Base-by-base conservation (phyloP, 2,888 invertebrate species). In the Synanthedon formicaeformis region DNA sequence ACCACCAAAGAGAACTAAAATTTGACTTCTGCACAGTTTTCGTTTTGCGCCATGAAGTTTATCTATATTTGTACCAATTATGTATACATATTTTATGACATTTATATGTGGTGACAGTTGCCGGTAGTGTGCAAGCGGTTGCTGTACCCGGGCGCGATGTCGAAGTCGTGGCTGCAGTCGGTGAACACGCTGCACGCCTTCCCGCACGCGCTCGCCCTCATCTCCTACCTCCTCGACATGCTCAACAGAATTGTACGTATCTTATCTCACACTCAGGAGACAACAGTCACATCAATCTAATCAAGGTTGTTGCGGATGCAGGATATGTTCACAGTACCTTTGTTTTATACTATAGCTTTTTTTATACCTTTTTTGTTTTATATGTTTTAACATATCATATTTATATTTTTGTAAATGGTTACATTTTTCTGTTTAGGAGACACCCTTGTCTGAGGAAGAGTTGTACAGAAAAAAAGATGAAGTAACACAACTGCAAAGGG, bases 131-230 rank as follows among this genome's bases (percentile, higher is more conserved):
- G 81, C 4, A 89, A 88, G 58, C 82, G 87, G 2, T 69, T 90
- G 13, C 78, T 88, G 60, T 90, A 90, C 75, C 89, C 90, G 1
- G 90, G 89, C 6, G 56, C 75, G 0, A 76, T 90, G 12, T 82
- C 88, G 59, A 90, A 90, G 73, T 89, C 90, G 0, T 90, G 90
- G 90, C 70, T 90, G 61, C 87, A 88, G 69, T 86, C 90, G 0
- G 90, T 89, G 4, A 90, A 90, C 72, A 88, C 89, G 0, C 78
- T 87, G 62, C 90, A 90, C 65, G 88, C 90, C 0, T 90, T 88
- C 73, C 89, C 89, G 1, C 87, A 89, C 41, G 90, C 90, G 50
- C 67, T 90, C 5, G 90, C 88, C 0, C 86, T 90, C 69, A 71
- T 90, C 11, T 78, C 81, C 0, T 90, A 90, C 75, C 66, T 90